Evolutionary conservation across 2,113 vertebrate genomes (phyloP).

Genomic region (Elephas maximus): DNA sequence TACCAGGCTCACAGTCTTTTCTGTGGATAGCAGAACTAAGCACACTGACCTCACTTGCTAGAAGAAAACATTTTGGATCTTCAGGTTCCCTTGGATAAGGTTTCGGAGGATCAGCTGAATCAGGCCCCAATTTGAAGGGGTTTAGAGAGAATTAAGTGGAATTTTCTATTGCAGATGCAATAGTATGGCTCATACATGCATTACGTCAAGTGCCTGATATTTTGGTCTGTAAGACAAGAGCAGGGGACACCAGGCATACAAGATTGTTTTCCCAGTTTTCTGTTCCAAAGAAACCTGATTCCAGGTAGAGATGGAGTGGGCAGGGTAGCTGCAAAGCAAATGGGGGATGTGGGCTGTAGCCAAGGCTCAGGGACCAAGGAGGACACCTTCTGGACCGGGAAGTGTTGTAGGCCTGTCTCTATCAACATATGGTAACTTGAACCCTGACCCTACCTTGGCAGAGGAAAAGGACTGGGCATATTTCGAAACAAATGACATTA

Average conservation of each 20-base stretch:
- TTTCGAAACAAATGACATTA: slow-evolving; percentile 60
- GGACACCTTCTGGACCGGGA: background rate
- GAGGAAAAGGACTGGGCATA: background rate
- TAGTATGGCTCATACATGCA: background rate
- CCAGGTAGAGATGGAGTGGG: slow-evolving; percentile 39
- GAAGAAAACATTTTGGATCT: background rate
- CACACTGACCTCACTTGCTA: slow-evolving; percentile 41
- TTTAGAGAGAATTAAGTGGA: slow-evolving; percentile 1
- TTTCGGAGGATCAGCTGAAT: background rate
- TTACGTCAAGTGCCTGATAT: background rate
- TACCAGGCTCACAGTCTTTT: slow-evolving; percentile 63
- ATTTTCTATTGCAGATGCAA: background rate
- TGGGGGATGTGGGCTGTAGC: background rate
- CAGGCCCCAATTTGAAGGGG: background rate
- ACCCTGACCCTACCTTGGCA: slow-evolving; percentile 10
- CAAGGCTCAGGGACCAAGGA: background rate
- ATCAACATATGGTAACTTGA: slow-evolving; percentile 15
- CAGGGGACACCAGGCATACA: background rate
- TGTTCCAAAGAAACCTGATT: slow-evolving; percentile 12
- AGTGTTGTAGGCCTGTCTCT: background rate
- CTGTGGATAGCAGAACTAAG: slow-evolving; percentile 65
- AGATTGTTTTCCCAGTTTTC: slow-evolving; percentile 39
- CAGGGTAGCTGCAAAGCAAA: slow-evolving; percentile 12
- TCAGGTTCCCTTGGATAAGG: background rate
- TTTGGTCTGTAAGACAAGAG: slow-evolving; percentile 28